These are phyloP conservation scores for Rotaria magnacalcarata DNA, from an alignment of 2,888 invertebrate genomes.

Conservation along the genomic window DNA sequence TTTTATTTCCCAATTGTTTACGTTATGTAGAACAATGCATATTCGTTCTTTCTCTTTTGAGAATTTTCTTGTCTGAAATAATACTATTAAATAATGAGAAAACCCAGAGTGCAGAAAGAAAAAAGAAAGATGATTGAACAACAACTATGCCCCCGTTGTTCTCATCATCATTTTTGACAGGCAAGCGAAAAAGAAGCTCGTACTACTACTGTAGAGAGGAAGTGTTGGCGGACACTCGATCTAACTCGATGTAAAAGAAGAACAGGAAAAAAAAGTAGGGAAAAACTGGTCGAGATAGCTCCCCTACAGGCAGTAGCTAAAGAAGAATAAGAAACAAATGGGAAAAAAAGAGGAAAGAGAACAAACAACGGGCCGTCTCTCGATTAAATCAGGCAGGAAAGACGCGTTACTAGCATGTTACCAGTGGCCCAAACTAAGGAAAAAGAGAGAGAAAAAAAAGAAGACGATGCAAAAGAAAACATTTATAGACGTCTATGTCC, in stretches of 20 bases:
- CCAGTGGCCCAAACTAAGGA: background rate
- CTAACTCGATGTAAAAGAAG: background rate
- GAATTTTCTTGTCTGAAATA: background rate
- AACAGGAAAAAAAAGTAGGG: background rate
- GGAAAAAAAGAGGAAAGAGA: background rate
- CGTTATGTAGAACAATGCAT: background rate
- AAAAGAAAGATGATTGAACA: background rate
- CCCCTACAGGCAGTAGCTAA: background rate
- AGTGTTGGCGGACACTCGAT: background rate
- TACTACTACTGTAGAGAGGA: background rate
- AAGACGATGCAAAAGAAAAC: background rate
- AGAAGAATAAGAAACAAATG: background rate
- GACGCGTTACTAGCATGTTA: background rate
- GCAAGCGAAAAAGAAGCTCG: background rate
- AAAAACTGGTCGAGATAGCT: slow-evolving; percentile 2
- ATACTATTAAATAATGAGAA: background rate
- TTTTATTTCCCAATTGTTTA: background rate
- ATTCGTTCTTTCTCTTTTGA: background rate
- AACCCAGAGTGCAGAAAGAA: background rate
- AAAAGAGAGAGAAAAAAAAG: background rate
- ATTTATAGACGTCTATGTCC: background rate
- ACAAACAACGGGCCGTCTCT: slow-evolving; percentile 10
- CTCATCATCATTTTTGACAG: background rate
- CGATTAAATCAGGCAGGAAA: slow-evolving; percentile 20
- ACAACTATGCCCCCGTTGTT: background rate